Percentiles rank a stretch among this genome's conserved stretches.
Evolutionary conservation across 1,140 invertebrate genomes (phyloP).

Genomic region (Eulimnadia texana): DNA sequence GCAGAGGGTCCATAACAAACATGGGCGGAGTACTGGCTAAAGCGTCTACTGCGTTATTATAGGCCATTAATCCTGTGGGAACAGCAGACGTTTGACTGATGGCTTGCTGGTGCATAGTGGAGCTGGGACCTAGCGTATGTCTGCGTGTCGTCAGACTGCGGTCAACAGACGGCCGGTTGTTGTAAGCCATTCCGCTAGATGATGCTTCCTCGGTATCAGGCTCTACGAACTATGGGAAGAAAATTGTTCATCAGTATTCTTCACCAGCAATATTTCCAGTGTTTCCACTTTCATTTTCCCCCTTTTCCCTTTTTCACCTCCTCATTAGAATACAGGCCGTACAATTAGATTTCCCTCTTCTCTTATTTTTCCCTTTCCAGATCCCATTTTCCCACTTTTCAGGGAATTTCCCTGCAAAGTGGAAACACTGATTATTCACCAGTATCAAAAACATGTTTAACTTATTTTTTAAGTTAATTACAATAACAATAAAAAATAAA

Average conservation of each 20-base stretch:
- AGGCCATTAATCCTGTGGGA: neutral
- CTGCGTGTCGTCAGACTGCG: constrained; percentile 44
- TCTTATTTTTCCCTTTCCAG: no score
- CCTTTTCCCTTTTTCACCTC: no score
- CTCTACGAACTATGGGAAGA: constrained; percentile 43
- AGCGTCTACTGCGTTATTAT: constrained; percentile 17
- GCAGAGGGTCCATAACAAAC: constrained; percentile 9
- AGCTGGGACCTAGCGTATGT: constrained; percentile 84
- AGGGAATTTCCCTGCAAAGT: no score
- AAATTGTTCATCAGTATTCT: constrained; percentile 2
- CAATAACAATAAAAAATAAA: no score
- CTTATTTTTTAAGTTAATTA: no score
- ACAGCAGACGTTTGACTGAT: constrained; percentile 17
- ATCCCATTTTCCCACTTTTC: no score
- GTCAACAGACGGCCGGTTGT: neutral
- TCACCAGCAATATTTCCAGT: neutral
- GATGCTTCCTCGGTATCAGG: constrained; percentile 39
- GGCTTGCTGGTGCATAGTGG: constrained; percentile 56
- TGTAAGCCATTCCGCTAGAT: constrained; percentile 25
- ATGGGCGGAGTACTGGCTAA: constrained; percentile 21
- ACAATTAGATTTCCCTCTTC: no score
- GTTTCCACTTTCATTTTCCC: neutral
- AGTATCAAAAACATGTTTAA: no score
- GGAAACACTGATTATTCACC: no score
- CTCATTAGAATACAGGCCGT: no score